phyloP scores from a whole-genome alignment of 2,113 vertebrate species.

The Bujurquina vittata region DNA sequence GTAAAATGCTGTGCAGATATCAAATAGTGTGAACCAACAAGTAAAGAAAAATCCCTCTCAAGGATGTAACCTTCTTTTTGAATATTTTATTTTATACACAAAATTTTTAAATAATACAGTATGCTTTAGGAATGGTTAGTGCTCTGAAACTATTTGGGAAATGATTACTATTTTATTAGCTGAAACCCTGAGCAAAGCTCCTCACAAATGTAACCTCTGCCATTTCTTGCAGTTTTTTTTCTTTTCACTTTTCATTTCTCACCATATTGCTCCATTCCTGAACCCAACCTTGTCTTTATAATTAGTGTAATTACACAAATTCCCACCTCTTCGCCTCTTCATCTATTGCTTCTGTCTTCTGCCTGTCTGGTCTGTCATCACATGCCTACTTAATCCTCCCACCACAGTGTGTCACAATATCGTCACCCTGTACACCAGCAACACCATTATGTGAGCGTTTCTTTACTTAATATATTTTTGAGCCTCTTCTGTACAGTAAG shows the following conservation, averaged over 20 bases:
- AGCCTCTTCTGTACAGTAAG: too few species aligned
- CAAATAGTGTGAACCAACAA: not conserved
- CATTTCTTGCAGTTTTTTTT: not conserved
- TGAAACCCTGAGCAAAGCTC: not conserved
- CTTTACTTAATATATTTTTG: not conserved
- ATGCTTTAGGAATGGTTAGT: not conserved
- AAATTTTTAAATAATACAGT: not conserved
- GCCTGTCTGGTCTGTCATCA: not conserved
- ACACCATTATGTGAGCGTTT: not conserved
- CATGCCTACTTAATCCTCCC: not conserved
- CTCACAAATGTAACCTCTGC: not conserved
- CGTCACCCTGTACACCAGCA: not conserved
- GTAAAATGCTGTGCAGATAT: not conserved
- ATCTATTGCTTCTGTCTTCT: not conserved
- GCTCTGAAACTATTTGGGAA: not conserved
- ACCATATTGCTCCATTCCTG: not conserved
- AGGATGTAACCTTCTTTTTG: not conserved
- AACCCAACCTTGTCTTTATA: not conserved
- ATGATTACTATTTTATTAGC: not conserved
- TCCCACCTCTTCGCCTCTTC: not conserved
- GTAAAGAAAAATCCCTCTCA: not conserved
- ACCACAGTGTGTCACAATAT: not conserved
- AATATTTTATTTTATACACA: not conserved
- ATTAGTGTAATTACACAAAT: not conserved
- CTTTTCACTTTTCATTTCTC: conserved; percentile 10